Evolutionary conservation across 2,888 invertebrate species (phyloP), one percentile per base, ranked within the genome.

Genomic region (Stegophylla sp.): DNA sequence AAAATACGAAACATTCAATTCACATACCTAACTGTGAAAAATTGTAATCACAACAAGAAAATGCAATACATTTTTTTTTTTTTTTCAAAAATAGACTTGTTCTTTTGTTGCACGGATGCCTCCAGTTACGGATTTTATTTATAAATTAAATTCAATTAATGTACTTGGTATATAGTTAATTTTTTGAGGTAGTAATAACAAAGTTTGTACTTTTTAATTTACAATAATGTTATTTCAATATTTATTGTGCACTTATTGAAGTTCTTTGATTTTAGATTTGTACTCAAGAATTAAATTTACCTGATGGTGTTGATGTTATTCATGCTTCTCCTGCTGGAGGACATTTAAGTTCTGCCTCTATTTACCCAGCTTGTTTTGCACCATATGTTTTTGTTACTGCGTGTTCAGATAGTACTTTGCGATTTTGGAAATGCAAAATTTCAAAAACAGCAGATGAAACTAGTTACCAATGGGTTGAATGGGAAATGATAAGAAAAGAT

Each of bases 351-450:
- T 98, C 98, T 0, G 96, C 98, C 0, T 97, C 97, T 34, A 96
- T 99, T 85, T 98, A 98, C 88, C 98, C 98, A 5, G 98, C 98
- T n/a, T 99, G 98, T 87, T 92, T 97, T 85, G 97, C 98, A 0
- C 98, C 98, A 0, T 99, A 98, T 86, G 94, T 97, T 82, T 90
- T 99, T 82, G 94, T 96, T 0, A 97, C 98, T 0, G 97, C 97
- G 0, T 98, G 98, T 86, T 93, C 95, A 15, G 98, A 99, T 86
- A 96, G 96, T 83, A 91, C 93, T 0, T 91, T 96, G 53, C 88
- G 91, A 82, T 96, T 96, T 87, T 96, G 96, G 96, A 93, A 92
- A 85, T 94, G 94, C 85, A 89, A 91, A 85, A 91, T 91, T 10
- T 88, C 88, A 0, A 91, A 90, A 85, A 88, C 67, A 28, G 83